A percentile compares a stretch with the other conserved stretches of the same genome.
Evolutionary conservation across 1,140 invertebrate genomes (phyloP).

Genomic region (Anastatus disparis): DNA sequence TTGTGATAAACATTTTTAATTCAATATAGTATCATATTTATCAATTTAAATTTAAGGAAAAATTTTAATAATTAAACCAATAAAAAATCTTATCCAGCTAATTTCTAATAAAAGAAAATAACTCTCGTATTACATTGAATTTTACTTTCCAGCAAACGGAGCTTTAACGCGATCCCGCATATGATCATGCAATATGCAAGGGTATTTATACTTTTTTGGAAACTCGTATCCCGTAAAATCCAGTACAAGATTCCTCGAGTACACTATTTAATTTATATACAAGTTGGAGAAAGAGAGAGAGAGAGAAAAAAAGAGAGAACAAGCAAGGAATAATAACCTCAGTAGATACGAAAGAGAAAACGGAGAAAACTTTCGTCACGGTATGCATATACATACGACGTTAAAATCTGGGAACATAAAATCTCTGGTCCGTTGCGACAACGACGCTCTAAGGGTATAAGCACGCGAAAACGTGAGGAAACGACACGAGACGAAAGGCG

Average conservation of each 20-base stretch:
- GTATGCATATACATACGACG: conserved; percentile 43
- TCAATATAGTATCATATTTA: too few species aligned
- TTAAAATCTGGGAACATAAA: conserved; percentile 59
- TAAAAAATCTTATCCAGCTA: too few species aligned
- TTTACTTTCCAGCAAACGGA: too few species aligned
- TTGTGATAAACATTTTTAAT: too few species aligned
- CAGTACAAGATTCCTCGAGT: conserved; percentile 32
- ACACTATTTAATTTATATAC: conserved; percentile 25
- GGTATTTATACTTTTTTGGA: conserved; percentile 27
- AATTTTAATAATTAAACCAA: too few species aligned
- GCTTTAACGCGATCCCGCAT: not conserved
- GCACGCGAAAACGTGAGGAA: conserved; percentile 37
- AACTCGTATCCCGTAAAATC: conserved; percentile 20
- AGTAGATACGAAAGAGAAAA: too few species aligned
- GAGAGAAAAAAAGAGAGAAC: conserved; percentile 40
- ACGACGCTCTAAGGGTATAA: conserved; percentile 19
- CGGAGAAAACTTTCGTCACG: conserved; percentile 49
- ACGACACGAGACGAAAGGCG: conserved; percentile 14
- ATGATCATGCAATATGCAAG: conserved; percentile 25
- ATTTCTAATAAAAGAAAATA: too few species aligned
- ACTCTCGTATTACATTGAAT: not conserved
- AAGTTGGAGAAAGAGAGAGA: not conserved
- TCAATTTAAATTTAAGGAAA: too few species aligned
- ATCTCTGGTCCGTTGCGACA: conserved; percentile 58
- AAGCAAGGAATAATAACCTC: too few species aligned